Evolutionary conservation across 37 sponge, comb jelly and placozoan species (phyloP).

Genomic region (Geodia barretti): DNA sequence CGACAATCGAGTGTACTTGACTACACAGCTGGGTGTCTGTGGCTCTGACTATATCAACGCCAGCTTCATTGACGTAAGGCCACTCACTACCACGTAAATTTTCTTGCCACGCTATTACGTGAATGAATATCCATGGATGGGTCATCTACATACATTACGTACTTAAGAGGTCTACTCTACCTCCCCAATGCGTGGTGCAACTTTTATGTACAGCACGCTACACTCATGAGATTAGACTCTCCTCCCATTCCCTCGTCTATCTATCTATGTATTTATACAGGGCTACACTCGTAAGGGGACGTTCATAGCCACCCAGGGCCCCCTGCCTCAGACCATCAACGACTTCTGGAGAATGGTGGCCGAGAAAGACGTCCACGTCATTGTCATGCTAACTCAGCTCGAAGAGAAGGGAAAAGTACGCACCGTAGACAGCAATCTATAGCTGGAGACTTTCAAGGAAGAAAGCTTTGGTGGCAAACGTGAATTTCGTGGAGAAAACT

Average conservation of each 20-base stretch:
- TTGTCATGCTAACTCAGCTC: constrained; percentile 75
- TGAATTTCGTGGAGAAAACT: too few species aligned
- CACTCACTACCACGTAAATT: too few species aligned
- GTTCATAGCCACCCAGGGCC: constrained; percentile 85
- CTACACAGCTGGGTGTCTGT: constrained; percentile 29
- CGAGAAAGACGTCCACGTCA: constrained; percentile 56
- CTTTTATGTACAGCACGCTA: too few species aligned
- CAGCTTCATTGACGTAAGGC: constrained; percentile 43
- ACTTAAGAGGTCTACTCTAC: too few species aligned
- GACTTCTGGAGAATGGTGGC: constrained; percentile 89
- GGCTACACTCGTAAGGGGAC: constrained; percentile 47
- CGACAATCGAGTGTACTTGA: constrained; percentile 44
- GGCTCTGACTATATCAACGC: constrained; percentile 79
- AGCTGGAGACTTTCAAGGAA: constrained; percentile 6
- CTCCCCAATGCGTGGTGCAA: too few species aligned
- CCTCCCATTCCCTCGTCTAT: neutral
- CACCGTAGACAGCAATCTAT: neutral
- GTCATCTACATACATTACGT: too few species aligned
- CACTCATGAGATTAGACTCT: too few species aligned
- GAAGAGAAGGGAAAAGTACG: constrained; percentile 67
- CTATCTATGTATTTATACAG: constrained; percentile 4
- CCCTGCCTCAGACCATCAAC: constrained; percentile 57
- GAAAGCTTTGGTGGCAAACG: too few species aligned
- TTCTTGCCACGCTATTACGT: too few species aligned
- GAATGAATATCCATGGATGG: too few species aligned